A percentile compares a stretch with the other conserved stretches of the same genome.
Conservation (phyloP, 2,888 invertebrate genomes). For the Mythimna vitellina region DNA sequence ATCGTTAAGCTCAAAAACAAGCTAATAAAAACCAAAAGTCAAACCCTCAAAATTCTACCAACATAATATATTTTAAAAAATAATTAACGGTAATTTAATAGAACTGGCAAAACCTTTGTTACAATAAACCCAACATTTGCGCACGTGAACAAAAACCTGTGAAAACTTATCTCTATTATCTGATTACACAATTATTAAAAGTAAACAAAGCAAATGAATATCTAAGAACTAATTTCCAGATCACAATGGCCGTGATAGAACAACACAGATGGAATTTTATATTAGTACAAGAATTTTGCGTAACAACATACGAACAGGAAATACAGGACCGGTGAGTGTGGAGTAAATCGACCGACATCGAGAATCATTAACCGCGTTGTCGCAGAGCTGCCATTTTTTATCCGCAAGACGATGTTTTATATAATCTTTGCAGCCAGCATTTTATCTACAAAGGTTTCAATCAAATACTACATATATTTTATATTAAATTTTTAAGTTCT, state of each 20-base stretch:
- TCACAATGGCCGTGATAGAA: slow-evolving; percentile 76
- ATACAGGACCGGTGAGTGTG: slow-evolving; percentile 82
- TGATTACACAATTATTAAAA: slow-evolving; percentile 64
- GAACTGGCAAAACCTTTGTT: slow-evolving; percentile 48
- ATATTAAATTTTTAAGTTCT: not conserved
- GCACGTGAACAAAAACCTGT: slow-evolving; percentile 50
- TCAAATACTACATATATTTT: not conserved
- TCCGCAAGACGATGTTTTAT: slow-evolving; percentile 57
- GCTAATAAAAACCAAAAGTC: not conserved
- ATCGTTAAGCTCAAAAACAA: too few relatives aligned
- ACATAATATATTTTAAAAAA: not conserved
- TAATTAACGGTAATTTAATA: not conserved
- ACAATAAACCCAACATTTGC: slow-evolving; percentile 12
- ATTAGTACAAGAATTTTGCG: slow-evolving; percentile 79
- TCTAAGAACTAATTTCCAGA: slow-evolving; percentile 80
- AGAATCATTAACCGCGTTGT: slow-evolving; percentile 77
- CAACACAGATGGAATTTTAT: slow-evolving; percentile 79
- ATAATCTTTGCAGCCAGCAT: slow-evolving; percentile 45
- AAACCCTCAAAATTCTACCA: not conserved
- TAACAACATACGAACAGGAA: slow-evolving; percentile 84
- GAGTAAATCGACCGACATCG: slow-evolving; percentile 68
- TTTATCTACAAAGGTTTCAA: slow-evolving; percentile 24
- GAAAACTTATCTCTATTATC: slow-evolving; percentile 54
- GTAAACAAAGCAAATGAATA: slow-evolving; percentile 80
- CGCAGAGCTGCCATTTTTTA: slow-evolving; percentile 76